Percentiles rank a stretch among this genome's conserved stretches.
Evolutionary conservation across 2,113 vertebrate species (phyloP).

Genomic region (Aptenodytes forsteri): DNA sequence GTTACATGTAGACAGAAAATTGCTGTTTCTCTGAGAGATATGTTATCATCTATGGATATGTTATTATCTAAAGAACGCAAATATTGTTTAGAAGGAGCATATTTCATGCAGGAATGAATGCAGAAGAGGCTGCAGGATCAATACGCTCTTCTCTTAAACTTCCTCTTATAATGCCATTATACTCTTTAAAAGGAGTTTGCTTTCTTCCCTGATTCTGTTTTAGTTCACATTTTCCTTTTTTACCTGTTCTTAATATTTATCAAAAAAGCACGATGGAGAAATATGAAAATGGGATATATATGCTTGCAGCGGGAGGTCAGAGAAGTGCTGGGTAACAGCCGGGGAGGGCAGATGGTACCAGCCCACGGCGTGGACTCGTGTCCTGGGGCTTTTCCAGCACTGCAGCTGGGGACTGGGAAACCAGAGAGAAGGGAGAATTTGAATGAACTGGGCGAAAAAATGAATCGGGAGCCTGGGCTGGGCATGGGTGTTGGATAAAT

Average conservation of each 20-base stretch:
- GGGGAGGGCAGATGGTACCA: neutral
- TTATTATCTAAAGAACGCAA: neutral
- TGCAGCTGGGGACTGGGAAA: neutral
- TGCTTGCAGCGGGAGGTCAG: neutral
- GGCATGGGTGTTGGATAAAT: neutral
- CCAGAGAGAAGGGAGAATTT: neutral
- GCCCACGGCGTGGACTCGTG: rapidly evolving
- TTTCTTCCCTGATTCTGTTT: neutral
- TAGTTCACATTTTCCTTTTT: neutral
- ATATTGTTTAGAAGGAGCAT: neutral
- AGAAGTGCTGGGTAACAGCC: neutral
- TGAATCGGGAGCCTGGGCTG: neutral
- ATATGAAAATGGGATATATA: neutral
- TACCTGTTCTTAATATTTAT: neutral
- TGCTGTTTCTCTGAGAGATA: neutral
- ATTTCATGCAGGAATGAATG: neutral
- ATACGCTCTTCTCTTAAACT: neutral
- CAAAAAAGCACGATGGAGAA: neutral
- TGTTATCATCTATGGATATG: neutral
- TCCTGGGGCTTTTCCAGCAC: neutral
- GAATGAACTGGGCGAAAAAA: neutral
- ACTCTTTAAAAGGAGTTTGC: neutral
- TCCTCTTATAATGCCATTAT: neutral
- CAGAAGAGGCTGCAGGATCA: neutral
- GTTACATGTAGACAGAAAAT: neutral